phyloP scores from a whole-genome alignment of 1,140 invertebrate species.

The Drosophila hydei region DNA sequence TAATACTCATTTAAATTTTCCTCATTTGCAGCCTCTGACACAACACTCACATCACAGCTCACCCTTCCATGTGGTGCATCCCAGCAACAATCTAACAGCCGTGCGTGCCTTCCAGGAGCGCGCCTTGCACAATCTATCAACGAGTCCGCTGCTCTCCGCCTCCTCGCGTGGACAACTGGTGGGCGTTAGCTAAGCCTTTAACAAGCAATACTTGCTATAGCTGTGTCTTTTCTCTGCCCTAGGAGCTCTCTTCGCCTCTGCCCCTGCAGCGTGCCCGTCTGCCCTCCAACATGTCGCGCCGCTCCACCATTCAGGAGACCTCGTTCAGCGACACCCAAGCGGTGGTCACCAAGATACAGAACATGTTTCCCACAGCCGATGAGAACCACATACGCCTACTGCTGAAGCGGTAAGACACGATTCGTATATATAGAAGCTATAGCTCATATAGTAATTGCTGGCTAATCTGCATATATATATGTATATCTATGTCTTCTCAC shows the following conservation, averaged over 20 bases:
- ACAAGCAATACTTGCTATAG: not conserved
- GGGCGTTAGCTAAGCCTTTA: constrained; percentile 3
- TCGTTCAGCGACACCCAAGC: constrained; percentile 88
- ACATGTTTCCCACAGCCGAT: constrained; percentile 95
- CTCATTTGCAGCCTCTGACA: constrained; percentile 55
- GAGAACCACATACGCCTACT: constrained; percentile 94
- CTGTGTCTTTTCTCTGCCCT: not conserved
- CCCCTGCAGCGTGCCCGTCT: constrained; percentile 84
- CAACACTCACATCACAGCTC: constrained; percentile 72
- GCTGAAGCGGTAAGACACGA: constrained; percentile 91
- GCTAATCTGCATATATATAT: constrained; percentile 62
- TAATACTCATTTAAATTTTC: too few species aligned
- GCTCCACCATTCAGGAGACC: constrained; percentile 88
- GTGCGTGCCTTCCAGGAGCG: constrained; percentile 80
- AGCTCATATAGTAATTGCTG: constrained; percentile 27
- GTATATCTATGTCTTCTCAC: constrained; percentile 53
- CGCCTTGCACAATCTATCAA: constrained; percentile 76
- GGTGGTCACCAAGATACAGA: constrained; percentile 91
- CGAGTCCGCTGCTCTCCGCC: constrained; percentile 77
- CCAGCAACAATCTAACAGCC: constrained; percentile 79
- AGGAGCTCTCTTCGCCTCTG: constrained; percentile 83
- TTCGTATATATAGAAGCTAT: not conserved
- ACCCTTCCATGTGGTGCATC: constrained; percentile 83
- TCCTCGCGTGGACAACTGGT: constrained; percentile 76
- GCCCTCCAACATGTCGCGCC: constrained; percentile 84